Evolutionary conservation across 2,888 invertebrate genomes (phyloP).

Genomic region (Eurytoma adleriae): DNA sequence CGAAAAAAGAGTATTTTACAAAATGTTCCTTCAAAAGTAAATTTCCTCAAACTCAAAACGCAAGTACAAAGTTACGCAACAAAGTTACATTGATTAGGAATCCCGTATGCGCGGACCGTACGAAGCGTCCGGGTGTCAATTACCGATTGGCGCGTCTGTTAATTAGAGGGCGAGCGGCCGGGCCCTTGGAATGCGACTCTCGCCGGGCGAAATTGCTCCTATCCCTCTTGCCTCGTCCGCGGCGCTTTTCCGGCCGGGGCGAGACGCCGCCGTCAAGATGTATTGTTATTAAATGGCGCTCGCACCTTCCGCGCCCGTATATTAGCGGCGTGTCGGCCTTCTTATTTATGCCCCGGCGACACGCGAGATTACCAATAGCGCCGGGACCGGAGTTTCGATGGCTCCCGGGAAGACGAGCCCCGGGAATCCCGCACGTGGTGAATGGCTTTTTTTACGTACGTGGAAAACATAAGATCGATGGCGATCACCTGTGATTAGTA

Average conservation of each 20-base stretch:
- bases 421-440: slow-evolving; percentile 10
- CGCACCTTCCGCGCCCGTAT: slow-evolving; percentile 59
- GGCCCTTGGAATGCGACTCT: slow-evolving; percentile 34
- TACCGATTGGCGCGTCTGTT: slow-evolving; percentile 48
- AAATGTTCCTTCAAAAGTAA: too few relatives aligned
- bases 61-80: too few relatives aligned
- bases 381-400: background rate
- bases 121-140: slow-evolving; percentile 31
- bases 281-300: slow-evolving; percentile 75
- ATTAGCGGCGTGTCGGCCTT: slow-evolving; percentile 50
- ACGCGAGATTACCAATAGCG: slow-evolving; percentile 58
- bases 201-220: slow-evolving; percentile 29
- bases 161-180: slow-evolving; percentile 22
- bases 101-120: background rate
- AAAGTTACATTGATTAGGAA: slow-evolving; percentile 17
- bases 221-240: slow-evolving; percentile 31
- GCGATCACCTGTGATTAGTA: too few relatives aligned
- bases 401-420: background rate
- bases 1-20: too few relatives aligned
- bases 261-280: slow-evolving; percentile 67
- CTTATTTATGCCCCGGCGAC: slow-evolving; percentile 62
- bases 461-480: too few relatives aligned
- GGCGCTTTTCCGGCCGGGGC: slow-evolving; percentile 61
- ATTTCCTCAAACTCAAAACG: too few relatives aligned
- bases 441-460: too few relatives aligned